Percentiles rank a stretch among this genome's conserved stretches.
These are phyloP conservation scores for Pelmatolapia mariae DNA, from an alignment of 2,113 vertebrate genomes.

Conservation along the genomic window DNA sequence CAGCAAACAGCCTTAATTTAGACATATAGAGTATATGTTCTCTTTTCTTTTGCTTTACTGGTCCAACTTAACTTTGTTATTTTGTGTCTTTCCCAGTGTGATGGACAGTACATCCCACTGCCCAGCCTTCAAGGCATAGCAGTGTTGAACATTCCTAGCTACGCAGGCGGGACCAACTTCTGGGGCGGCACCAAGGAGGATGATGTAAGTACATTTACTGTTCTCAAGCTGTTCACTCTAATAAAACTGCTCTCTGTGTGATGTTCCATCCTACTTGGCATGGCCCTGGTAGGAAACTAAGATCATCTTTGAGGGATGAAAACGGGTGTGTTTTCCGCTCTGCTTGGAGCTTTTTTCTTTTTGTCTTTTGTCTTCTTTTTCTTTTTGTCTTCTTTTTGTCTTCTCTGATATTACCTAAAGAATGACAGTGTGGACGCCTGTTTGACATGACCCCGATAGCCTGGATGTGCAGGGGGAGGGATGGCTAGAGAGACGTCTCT, in stretches of 20 bases:
- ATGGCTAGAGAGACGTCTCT: neutral
- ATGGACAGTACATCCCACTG: slow-evolving; percentile 96
- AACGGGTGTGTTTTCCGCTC: neutral
- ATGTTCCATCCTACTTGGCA: neutral
- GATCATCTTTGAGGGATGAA: neutral
- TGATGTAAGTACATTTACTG: slow-evolving; percentile 81
- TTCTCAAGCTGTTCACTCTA: neutral
- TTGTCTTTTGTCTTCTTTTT: neutral
- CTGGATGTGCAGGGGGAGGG: neutral
- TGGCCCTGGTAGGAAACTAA: neutral
- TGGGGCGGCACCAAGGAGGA: slow-evolving; percentile 99
- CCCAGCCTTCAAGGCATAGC: slow-evolving; percentile 98
- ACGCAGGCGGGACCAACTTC: slow-evolving; percentile 97
- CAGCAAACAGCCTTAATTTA: neutral
- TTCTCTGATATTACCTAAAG: neutral
- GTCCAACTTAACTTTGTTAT: neutral
- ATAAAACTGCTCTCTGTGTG: neutral
- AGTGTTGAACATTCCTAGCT: slow-evolving; percentile 95
- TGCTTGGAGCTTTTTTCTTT: neutral
- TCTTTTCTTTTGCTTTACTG: neutral
- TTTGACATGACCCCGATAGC: neutral
- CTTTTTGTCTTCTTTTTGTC: neutral
- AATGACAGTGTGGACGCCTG: neutral
- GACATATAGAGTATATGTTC: neutral
- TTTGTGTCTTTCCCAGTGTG: slow-evolving; percentile 79